phyloP scores from a whole-genome alignment of 2,113 vertebrate genomes.

The Tetraodon nigroviridis region DNA sequence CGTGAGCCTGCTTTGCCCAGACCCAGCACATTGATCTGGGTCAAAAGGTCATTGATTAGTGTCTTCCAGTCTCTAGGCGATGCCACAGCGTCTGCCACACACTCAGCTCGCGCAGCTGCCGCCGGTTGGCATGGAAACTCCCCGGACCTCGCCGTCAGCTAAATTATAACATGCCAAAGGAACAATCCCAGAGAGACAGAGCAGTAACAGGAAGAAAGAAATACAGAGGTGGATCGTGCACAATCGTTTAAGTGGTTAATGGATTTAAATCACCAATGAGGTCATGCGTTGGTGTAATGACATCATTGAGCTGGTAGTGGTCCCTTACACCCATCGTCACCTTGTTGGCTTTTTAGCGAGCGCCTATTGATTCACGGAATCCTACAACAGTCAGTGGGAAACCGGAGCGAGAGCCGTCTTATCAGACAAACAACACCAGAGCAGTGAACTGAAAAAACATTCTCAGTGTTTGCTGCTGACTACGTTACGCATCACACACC shows the following conservation, averaged over 20 bases:
- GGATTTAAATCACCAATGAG: constrained; percentile 25
- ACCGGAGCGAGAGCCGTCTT: constrained; percentile 14
- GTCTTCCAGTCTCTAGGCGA: constrained; percentile 53
- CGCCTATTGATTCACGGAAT: constrained; percentile 13
- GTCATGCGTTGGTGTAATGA: constrained; percentile 35
- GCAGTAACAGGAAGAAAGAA: constrained; percentile 28
- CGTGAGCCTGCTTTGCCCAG: constrained; percentile 42
- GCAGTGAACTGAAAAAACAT: constrained; percentile 24
- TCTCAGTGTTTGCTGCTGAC: constrained; percentile 31
- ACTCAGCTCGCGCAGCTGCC: constrained; percentile 68
- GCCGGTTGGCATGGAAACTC: constrained; percentile 73
- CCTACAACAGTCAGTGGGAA: constrained; percentile 15
- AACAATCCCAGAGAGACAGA: constrained; percentile 13
- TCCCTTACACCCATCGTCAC: constrained; percentile 11
- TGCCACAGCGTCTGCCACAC: constrained; percentile 65
- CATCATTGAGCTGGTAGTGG: constrained; percentile 31
- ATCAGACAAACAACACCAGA: constrained; percentile 13
- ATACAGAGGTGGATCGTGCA: constrained; percentile 7
- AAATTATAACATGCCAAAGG: constrained; percentile 54
- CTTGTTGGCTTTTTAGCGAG: background rate
- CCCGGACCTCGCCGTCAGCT: constrained; percentile 53
- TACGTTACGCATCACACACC: constrained; percentile 47
- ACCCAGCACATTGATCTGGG: constrained; percentile 66
- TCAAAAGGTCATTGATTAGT: constrained; percentile 72
- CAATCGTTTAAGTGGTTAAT: constrained; percentile 3